phyloP scores from a whole-genome alignment of 30 jellyfish, hydroid and myxozoan species.

The Aurelia sp. region DNA sequence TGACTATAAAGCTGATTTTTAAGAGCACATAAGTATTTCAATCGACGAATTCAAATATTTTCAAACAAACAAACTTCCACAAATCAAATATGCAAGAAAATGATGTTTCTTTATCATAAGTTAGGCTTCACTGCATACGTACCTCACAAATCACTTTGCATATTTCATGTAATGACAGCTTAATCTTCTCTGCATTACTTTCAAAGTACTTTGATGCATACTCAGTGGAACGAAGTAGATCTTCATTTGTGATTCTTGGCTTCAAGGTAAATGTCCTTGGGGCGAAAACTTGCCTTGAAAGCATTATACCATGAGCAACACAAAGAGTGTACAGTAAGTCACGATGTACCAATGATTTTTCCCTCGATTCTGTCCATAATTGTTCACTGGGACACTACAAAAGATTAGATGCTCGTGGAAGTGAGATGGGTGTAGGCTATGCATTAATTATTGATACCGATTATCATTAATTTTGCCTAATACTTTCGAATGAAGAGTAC shows the following conservation, averaged over 20 bases:
- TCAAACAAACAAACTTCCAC: too few relatives aligned
- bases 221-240: slow-evolving; percentile 14
- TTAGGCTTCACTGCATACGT: background rate
- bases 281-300: slow-evolving; percentile 24
- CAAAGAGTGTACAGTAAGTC: slow-evolving; percentile 56
- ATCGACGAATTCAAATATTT: too few relatives aligned
- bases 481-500: too few relatives aligned
- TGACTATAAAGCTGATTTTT: too few relatives aligned
- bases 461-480: too few relatives aligned
- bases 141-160: slow-evolving; percentile 56
- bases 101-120: too few relatives aligned
- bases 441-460: too few relatives aligned
- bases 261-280: slow-evolving; percentile 36
- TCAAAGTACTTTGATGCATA: slow-evolving; percentile 22
- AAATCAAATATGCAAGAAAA: too few relatives aligned
- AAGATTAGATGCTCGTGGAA: background rate
- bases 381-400: slow-evolving; percentile 5
- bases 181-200: background rate
- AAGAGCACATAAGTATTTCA: too few relatives aligned
- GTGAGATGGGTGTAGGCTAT: too few relatives aligned
- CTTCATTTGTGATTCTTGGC: slow-evolving; percentile 21
- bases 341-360: slow-evolving; percentile 53
- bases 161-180: slow-evolving; percentile 33
- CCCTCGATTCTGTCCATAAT: slow-evolving; percentile 45
- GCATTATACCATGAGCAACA: slow-evolving; percentile 57